Percentiles rank a stretch among this genome's conserved stretches.
Conservation (phyloP, 2,113 vertebrate genomes). For the Phalacrocorax carbo region DNA sequence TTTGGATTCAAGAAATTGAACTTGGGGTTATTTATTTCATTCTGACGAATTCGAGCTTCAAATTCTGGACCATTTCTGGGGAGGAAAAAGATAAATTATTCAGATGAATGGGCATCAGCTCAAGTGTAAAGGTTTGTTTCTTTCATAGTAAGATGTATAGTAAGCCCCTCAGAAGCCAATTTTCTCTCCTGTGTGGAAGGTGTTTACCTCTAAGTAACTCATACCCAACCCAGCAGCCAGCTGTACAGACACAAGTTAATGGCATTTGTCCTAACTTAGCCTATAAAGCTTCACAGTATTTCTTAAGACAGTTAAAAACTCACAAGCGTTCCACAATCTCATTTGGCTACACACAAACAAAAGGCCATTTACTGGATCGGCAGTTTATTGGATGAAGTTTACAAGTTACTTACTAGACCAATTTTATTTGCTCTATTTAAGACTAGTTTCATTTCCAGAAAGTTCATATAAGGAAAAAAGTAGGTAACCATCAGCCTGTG, state of each 20-base stretch:
- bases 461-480: neutral
- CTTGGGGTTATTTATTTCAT: constrained; percentile 98
- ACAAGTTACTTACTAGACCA: neutral
- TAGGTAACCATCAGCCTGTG: neutral
- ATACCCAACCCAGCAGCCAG: neutral
- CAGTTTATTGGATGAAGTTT: neutral
- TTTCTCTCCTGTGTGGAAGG: too few relatives aligned
- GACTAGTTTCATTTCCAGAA: neutral
- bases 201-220: neutral
- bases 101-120: neutral
- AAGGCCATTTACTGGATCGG: neutral
- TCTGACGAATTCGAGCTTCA: constrained; percentile 97
- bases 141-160: accelerated
- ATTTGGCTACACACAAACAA: neutral
- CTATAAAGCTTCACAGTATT: neutral
- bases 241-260: neutral
- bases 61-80: constrained; percentile 96
- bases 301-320: neutral
- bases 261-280: neutral
- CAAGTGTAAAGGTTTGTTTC: neutral
- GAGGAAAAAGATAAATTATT: neutral
- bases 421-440: neutral
- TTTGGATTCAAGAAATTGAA: constrained; percentile 98
- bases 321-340: neutral
- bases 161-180: neutral